These are phyloP conservation scores for Catocala nupta DNA, from an alignment of 2,888 invertebrate species.

Conservation along the genomic window DNA sequence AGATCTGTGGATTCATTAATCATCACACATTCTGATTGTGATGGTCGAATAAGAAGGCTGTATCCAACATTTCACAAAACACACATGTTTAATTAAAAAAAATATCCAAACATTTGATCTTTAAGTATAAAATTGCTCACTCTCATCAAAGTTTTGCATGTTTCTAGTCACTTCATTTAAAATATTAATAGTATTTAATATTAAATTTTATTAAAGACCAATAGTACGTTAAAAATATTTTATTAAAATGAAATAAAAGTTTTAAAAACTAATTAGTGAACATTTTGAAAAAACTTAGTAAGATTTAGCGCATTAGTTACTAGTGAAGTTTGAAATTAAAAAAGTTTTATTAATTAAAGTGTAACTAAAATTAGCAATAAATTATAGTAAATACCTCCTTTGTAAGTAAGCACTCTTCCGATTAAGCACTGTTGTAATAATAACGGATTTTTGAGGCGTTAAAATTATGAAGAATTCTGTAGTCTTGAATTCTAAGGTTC, in stretches of 20 bases:
- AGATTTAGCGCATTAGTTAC: conserved; percentile 70
- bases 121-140: conserved; percentile 75
- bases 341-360: conserved; percentile 54
- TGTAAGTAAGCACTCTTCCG: conserved; percentile 69
- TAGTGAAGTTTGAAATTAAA: conserved; percentile 69
- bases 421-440: conserved; percentile 53
- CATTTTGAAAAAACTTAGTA: conserved; percentile 65
- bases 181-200: conserved; percentile 60
- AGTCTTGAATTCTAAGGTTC: conserved; percentile 16
- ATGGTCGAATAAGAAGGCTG: conserved; percentile 3
- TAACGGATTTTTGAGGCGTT: conserved; percentile 48
- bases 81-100: conserved; percentile 20
- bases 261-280: conserved; percentile 65
- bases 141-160: conserved; percentile 72
- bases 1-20: conserved; percentile 25
- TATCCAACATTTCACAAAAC: conserved; percentile 34
- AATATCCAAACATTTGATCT: conserved; percentile 43
- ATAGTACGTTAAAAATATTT: conserved; percentile 80
- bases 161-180: conserved; percentile 73
- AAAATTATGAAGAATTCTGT: conserved; percentile 31
- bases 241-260: conserved; percentile 71
- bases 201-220: conserved; percentile 82
- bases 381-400: conserved; percentile 65
- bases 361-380: conserved; percentile 73
- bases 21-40: conserved; percentile 11